Conservation (phyloP, 2,888 invertebrate species). For the Chelonus formosanus region DNA sequence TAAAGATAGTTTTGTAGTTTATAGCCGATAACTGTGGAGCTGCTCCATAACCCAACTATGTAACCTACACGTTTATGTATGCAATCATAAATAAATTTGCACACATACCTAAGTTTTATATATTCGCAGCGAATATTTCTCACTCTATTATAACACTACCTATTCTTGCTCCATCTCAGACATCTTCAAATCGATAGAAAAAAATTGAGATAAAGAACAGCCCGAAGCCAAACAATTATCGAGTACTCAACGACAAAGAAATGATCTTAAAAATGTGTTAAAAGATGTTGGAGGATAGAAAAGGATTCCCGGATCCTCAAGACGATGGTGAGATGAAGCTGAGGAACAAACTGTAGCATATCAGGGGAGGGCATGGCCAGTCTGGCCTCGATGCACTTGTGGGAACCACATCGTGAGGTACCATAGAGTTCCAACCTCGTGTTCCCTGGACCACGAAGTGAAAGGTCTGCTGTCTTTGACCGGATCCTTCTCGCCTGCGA, state of each 20-base stretch:
- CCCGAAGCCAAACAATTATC: slow-evolving; percentile 12
- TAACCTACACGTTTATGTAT: slow-evolving; percentile 41
- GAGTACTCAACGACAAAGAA: slow-evolving; percentile 1
- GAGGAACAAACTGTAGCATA: slow-evolving; percentile 32
- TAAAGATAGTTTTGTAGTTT: slow-evolving; percentile 53
- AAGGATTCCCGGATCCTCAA: slow-evolving; percentile 33
- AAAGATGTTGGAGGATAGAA: slow-evolving; percentile 16
- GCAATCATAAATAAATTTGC: slow-evolving; percentile 31
- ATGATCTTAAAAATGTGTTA: slow-evolving; percentile 32
- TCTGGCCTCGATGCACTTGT: slow-evolving; percentile 35
- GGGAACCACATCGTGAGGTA: slow-evolving; percentile 33
- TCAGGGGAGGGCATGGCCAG: slow-evolving; percentile 20
- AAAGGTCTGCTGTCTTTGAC: slow-evolving; percentile 59
- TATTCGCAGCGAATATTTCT: not conserved
- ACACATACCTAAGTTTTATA: slow-evolving; percentile 11
- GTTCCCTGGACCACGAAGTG: slow-evolving; percentile 65
- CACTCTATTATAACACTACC: not conserved
- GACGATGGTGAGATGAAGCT: slow-evolving; percentile 28
- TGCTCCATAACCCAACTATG: slow-evolving; percentile 39
- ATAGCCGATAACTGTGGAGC: slow-evolving; percentile 53
- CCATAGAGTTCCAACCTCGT: slow-evolving; percentile 48
- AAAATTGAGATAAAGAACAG: slow-evolving; percentile 9
- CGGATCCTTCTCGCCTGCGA: slow-evolving; percentile 25
- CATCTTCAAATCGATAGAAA: slow-evolving; percentile 2
- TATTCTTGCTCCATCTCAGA: not conserved